Conservation (phyloP, 1,140 invertebrate species). For the Notospermus geniculatus region DNA sequence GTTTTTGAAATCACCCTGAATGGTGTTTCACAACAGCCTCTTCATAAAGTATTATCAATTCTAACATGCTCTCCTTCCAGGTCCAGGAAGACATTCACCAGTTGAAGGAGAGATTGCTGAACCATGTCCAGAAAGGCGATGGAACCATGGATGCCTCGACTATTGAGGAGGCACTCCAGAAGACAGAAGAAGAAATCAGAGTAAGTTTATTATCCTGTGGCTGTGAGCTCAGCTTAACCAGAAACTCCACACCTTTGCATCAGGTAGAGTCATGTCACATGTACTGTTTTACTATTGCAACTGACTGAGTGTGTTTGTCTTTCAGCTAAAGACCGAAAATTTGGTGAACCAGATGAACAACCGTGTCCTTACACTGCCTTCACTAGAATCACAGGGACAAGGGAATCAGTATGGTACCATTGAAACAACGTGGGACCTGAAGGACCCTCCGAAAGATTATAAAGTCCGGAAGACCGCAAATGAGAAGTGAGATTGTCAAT, state of each 20-base stretch:
- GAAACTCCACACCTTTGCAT: conserved; percentile 4
- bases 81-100: conserved; percentile 52
- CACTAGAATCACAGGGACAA: conserved; percentile 22
- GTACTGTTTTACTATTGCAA: background rate
- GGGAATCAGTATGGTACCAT: conserved; percentile 21
- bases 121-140: conserved; percentile 27
- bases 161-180: conserved; percentile 46
- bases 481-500: too few species aligned
- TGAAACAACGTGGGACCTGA: conserved; percentile 37
- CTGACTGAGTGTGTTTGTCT: background rate
- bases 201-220: too few species aligned
- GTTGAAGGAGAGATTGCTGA: conserved; percentile 40
- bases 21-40: too few species aligned
- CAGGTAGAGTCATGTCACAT: background rate
- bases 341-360: conserved; percentile 48
- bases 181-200: conserved; percentile 50
- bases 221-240: background rate
- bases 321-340: conserved; percentile 39
- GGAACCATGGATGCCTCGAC: conserved; percentile 36
- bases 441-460: conserved; percentile 13
- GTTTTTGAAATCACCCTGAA: too few species aligned
- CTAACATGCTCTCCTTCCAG: conserved; percentile 23
- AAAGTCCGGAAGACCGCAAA: too few species aligned
- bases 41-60: too few species aligned
- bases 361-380: conserved; percentile 44